phyloP scores from a whole-genome alignment of 2,888 invertebrate genomes.

The Periphyllus acericola region DNA sequence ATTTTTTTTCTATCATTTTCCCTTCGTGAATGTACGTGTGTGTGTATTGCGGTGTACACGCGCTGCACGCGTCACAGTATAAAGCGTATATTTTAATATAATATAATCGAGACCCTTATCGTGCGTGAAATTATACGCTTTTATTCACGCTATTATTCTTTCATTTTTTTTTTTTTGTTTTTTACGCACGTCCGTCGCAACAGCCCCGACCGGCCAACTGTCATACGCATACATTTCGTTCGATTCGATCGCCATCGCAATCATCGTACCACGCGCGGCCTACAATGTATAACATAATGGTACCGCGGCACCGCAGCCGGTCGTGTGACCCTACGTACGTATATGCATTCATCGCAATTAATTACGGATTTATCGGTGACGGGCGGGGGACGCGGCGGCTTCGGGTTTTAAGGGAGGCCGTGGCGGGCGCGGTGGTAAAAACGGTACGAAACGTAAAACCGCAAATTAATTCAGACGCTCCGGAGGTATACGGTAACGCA shows the following conservation, averaged over 20 bases:
- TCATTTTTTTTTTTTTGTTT: neutral
- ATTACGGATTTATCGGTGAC: constrained; percentile 36
- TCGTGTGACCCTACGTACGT: constrained; percentile 15
- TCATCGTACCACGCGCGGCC: too few species aligned
- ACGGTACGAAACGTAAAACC: constrained; percentile 15
- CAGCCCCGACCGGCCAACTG: constrained; percentile 17
- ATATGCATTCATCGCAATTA: constrained; percentile 25
- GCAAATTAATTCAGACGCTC: constrained; percentile 48
- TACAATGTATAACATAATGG: too few species aligned
- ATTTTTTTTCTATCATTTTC: neutral
- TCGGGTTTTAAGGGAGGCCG: neutral
- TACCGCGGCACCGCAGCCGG: neutral
- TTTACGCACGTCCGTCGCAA: neutral
- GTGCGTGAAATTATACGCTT: constrained; percentile 33
- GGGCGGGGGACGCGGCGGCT: neutral
- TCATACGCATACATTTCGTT: neutral
- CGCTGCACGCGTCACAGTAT: neutral
- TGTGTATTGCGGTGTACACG: neutral
- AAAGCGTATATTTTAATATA: too few species aligned
- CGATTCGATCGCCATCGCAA: neutral
- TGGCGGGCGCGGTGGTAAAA: neutral
- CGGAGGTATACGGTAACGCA: constrained; percentile 15
- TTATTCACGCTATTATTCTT: neutral
- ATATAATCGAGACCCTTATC: constrained; percentile 25
- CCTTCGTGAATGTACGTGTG: too few species aligned